phyloP scores from a whole-genome alignment of 1,140 invertebrate species.

The Drosophila setifemur region DNA sequence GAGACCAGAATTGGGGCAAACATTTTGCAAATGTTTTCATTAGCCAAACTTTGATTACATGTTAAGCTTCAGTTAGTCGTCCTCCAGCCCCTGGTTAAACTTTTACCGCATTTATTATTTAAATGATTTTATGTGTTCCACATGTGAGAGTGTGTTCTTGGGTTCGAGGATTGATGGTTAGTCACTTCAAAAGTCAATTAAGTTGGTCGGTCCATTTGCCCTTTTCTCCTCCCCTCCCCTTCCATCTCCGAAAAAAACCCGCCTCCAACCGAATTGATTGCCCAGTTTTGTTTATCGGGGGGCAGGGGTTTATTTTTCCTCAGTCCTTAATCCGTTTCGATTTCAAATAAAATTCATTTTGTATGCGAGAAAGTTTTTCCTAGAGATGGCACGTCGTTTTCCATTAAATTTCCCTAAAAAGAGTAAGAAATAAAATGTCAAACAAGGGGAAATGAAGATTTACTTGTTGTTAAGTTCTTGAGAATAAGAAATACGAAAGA shows the following conservation, averaged over 20 bases:
- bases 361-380: constrained; percentile 24
- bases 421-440: constrained; percentile 75
- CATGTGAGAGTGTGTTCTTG: constrained; percentile 17
- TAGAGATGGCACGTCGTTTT: constrained; percentile 52
- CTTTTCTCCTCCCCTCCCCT: constrained; percentile 6
- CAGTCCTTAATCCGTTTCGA: constrained; percentile 65
- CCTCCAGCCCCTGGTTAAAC: constrained; percentile 45
- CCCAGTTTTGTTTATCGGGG: not conserved
- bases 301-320: constrained; percentile 18
- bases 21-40: constrained; percentile 78
- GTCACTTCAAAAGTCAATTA: constrained; percentile 78
- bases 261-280: constrained; percentile 24
- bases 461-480: constrained; percentile 21
- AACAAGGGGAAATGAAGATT: constrained; percentile 27
- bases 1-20: constrained; percentile 29
- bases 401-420: constrained; percentile 72
- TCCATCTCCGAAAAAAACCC: no score
- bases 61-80: constrained; percentile 31
- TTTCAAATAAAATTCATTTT: constrained; percentile 78
- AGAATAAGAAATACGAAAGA: not conserved
- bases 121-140: constrained; percentile 63
- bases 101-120: constrained; percentile 73
- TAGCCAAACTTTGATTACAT: constrained; percentile 59
- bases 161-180: constrained; percentile 37
- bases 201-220: constrained; percentile 44